phyloP scores from a whole-genome alignment of 35 echinoderm and acorn worm species.

The Lytechinus pictus region DNA sequence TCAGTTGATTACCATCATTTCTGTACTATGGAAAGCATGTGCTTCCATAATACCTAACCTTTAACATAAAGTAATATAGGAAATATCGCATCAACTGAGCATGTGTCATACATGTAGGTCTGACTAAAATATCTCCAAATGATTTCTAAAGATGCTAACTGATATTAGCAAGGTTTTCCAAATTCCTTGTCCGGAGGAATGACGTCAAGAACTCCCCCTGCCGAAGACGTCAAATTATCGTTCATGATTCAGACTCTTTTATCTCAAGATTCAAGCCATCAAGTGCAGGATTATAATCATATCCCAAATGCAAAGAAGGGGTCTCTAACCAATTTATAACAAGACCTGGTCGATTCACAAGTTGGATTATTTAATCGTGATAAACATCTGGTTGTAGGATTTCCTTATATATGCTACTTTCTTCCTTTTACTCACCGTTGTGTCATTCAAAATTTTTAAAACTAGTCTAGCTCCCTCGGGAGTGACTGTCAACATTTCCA shows the following conservation, averaged over 20 bases:
- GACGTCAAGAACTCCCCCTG: background rate
- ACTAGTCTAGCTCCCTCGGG: constrained; percentile 7
- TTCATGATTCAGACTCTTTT: background rate
- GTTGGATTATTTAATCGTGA: background rate
- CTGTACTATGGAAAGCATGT: too few relatives aligned
- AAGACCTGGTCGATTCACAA: background rate
- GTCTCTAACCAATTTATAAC: background rate
- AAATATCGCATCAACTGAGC: too few relatives aligned
- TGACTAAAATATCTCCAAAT: background rate
- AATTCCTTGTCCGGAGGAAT: background rate
- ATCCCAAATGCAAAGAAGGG: background rate
- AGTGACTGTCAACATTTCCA: constrained; percentile 18
- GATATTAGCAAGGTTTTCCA: background rate
- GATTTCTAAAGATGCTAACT: background rate
- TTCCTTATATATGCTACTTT: constrained; percentile 2
- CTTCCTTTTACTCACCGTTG: background rate
- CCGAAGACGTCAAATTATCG: background rate
- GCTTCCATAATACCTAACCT: too few relatives aligned
- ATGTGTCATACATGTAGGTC: too few relatives aligned
- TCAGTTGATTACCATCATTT: too few relatives aligned
- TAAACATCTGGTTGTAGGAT: background rate
- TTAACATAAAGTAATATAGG: too few relatives aligned
- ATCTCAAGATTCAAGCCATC: background rate
- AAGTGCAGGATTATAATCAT: background rate
- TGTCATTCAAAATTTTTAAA: background rate